A percentile compares a stretch with the other conserved stretches of the same genome.
Conservation (phyloP, 2,113 vertebrate species). For the Atractosteus spatula region DNA sequence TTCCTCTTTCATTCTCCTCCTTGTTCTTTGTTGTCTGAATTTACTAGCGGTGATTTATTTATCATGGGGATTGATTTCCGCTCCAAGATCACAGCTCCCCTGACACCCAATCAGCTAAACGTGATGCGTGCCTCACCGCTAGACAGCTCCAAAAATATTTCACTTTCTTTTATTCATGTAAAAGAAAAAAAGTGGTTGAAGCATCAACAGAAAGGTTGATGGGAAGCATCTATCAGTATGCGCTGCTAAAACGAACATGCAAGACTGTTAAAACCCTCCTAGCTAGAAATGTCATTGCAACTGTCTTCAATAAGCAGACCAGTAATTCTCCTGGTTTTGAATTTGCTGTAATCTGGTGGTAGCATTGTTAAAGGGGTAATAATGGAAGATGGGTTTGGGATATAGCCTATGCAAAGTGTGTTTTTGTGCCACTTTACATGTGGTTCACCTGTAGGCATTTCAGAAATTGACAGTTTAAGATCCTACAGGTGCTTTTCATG, state of each 20-base stretch:
- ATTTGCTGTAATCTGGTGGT: not conserved
- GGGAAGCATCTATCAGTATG: not conserved
- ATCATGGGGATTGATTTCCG: conserved; percentile 14
- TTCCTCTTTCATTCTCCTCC: conserved; percentile 9
- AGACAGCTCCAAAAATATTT: conserved; percentile 5
- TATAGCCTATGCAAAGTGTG: too few species aligned
- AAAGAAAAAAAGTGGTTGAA: not conserved
- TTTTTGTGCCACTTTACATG: too few species aligned
- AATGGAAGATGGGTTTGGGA: too few species aligned
- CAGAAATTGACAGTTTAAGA: too few species aligned
- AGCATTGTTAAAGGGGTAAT: too few species aligned
- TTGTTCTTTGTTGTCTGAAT: conserved; percentile 15
- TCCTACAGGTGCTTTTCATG: too few species aligned
- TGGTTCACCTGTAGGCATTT: too few species aligned
- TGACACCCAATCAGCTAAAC: conserved; percentile 8
- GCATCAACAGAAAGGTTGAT: not conserved
- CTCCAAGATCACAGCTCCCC: conserved; percentile 11
- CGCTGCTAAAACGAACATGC: not conserved
- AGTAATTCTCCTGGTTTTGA: not conserved
- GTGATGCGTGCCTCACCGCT: not conserved
- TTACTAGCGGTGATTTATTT: conserved; percentile 28
- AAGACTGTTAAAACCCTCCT: not conserved
- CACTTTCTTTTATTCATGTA: not conserved
- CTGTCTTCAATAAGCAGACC: not conserved
- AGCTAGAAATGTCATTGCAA: not conserved